Evolutionary conservation across 30 jellyfish, hydroid and myxozoan species (phyloP).

Genomic region (Turritopsis rubra): DNA sequence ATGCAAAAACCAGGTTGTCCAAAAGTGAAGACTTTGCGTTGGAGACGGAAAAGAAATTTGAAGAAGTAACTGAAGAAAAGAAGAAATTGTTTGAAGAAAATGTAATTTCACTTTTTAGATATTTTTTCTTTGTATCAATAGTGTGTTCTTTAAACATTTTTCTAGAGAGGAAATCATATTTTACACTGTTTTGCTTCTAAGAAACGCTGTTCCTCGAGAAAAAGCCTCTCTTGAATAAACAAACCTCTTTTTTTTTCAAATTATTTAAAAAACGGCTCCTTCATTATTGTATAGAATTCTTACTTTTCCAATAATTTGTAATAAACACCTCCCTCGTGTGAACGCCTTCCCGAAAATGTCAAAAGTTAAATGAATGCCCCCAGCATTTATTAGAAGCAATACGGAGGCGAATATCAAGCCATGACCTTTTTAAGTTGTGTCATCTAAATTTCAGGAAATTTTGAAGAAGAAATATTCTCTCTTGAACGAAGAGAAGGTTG

Average conservation of each 20-base stretch:
- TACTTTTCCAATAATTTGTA: too few relatives aligned
- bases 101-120: slow-evolving; percentile 2
- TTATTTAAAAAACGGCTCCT: too few relatives aligned
- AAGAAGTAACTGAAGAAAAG: slow-evolving; percentile 17
- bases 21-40: not conserved
- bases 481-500: slow-evolving; percentile 68
- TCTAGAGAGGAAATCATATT: too few relatives aligned
- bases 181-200: too few relatives aligned
- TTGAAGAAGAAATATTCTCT: slow-evolving; percentile 10
- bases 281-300: too few relatives aligned
- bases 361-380: too few relatives aligned
- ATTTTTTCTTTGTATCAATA: not conserved
- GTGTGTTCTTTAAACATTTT: not conserved
- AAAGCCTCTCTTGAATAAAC: not conserved
- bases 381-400: too few relatives aligned
- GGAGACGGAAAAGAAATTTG: slow-evolving; percentile 22
- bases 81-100: not conserved
- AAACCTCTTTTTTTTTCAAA: too few relatives aligned
- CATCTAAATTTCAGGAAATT: slow-evolving; percentile 14
- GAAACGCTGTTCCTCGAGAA: not conserved
- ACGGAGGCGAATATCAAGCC: too few relatives aligned
- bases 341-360: too few relatives aligned
- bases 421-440: too few relatives aligned
- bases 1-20: slow-evolving; percentile 17
- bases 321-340: too few relatives aligned